Evolutionary conservation across 2,888 invertebrate species (phyloP), one percentile per base, ranked within the genome.

Genomic region (Gibbula magus): DNA sequence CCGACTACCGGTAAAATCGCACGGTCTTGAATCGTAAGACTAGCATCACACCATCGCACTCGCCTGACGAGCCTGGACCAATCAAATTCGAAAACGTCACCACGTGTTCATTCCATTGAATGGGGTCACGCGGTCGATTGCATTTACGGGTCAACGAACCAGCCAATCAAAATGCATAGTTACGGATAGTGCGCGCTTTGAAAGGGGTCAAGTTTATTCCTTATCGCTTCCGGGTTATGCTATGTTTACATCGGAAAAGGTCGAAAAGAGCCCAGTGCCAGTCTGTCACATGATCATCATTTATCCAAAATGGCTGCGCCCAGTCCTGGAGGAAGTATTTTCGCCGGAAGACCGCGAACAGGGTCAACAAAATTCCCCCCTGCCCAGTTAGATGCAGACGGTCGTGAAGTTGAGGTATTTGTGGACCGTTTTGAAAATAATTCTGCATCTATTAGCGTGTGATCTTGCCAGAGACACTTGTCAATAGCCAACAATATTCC

Each of bases 341-440:
- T 91, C 85, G 87, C 88, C 75, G 88, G 89, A 20, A 86, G 89
- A 82, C 85, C 86, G 39, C 82, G 90, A 76, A 84, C 87, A 61
- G 90, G 90, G 13, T 91, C 91, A 10, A 85, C 87, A 51, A 89
- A 87, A 74, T 77, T 86, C 18, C 83, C 85, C 3, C 79, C 80
- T 18, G 79, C 86, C 51, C 86, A 86, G 16, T 80, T 86, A n/a
- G 91, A 91, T 82, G 90, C 90, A 25, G 91, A 91, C 78, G 91
- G 91, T 56, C 89, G 89, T 77, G 89, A 89, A 86, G 83, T 90
- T 66, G 90, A 91, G 87, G 91, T 91, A 87, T 79, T 53, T 22
- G 18, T 39, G 1, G 39, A 45, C 29, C 61, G 13, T 56, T 56
- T 25, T 56, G 20, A 7, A 8, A 25, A n/a, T n/a, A 8, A 56